These are phyloP conservation scores for Trachurus trachurus DNA, from an alignment of 2,797 vertebrate species.

Conservation along the genomic window DNA sequence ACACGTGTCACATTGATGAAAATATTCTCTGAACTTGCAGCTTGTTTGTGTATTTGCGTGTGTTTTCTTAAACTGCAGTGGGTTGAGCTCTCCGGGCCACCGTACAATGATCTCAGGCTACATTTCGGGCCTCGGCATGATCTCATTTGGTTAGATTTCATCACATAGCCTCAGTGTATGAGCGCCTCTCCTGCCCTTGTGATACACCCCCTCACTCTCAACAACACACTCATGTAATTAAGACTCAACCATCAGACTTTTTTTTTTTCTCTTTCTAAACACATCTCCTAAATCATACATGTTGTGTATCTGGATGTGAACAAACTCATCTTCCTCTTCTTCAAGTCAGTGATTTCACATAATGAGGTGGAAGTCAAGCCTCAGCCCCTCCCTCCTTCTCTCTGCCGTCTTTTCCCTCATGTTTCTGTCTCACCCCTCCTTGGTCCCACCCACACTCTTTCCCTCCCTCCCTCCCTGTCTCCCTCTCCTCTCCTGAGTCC, in stretches of 20 bases:
- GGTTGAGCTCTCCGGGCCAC: no score
- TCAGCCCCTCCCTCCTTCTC: neutral
- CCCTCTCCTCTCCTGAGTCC: slow-evolving; percentile 61
- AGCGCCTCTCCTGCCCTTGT: slow-evolving; percentile 12
- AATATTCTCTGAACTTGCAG: no score
- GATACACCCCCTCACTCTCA: neutral
- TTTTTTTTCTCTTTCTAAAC: neutral
- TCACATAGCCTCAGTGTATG: neutral
- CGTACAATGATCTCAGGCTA: neutral
- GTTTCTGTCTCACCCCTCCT: slow-evolving; percentile 45
- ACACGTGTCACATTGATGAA: no score
- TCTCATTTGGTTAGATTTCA: slow-evolving; percentile 31
- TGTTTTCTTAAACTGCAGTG: no score
- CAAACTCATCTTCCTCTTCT: slow-evolving; percentile 7
- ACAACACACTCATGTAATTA: slow-evolving; percentile 21
- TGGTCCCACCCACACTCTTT: slow-evolving; percentile 44
- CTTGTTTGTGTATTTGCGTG: no score
- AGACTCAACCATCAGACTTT: slow-evolving; percentile 15
- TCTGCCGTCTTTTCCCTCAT: slow-evolving; percentile 15
- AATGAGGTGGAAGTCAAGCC: slow-evolving; percentile 36
- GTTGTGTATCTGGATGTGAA: slow-evolving; percentile 2
- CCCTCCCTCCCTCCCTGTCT: slow-evolving; percentile 7
- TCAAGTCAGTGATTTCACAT: slow-evolving; percentile 35
- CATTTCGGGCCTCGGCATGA: neutral
- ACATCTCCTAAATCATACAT: slow-evolving; percentile 14